Evolutionary conservation across 2,113 vertebrate species (phyloP).

Genomic region (Myotis brandtii): DNA sequence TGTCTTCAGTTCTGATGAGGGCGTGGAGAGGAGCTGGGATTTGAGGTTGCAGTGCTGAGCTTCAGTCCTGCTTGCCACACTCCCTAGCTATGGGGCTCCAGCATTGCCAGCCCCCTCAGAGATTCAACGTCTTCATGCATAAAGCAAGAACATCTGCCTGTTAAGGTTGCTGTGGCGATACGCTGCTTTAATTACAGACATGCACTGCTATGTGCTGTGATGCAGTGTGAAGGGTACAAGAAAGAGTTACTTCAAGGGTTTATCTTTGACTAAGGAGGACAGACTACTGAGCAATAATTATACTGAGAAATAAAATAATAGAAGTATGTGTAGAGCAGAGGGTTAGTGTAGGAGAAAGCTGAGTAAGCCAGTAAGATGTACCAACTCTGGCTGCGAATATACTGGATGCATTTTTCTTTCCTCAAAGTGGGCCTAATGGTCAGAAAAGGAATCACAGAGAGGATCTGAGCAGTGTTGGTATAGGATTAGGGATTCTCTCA

Average conservation of each 20-base stretch:
- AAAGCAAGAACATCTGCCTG: background rate
- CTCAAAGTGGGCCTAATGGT: background rate
- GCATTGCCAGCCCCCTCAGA: background rate
- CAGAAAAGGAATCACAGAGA: background rate
- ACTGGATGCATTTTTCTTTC: background rate
- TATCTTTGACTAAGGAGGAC: background rate
- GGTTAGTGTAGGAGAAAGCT: background rate
- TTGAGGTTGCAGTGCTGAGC: background rate
- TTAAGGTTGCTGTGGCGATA: background rate
- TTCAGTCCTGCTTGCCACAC: background rate
- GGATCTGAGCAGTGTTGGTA: no score
- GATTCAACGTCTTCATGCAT: accelerated
- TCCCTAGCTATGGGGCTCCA: background rate
- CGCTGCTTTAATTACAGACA: background rate
- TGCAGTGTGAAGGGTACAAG: background rate
- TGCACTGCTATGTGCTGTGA: accelerated
- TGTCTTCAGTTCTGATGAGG: background rate
- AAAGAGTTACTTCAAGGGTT: background rate
- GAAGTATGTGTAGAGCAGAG: background rate
- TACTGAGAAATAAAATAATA: background rate
- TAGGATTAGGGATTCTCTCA: background rate
- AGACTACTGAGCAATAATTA: background rate
- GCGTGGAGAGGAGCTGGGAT: background rate
- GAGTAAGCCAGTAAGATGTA: background rate
- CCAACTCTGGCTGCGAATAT: background rate